Conservation (phyloP, 2,113 vertebrate genomes). For the Lophotis ruficrista region DNA sequence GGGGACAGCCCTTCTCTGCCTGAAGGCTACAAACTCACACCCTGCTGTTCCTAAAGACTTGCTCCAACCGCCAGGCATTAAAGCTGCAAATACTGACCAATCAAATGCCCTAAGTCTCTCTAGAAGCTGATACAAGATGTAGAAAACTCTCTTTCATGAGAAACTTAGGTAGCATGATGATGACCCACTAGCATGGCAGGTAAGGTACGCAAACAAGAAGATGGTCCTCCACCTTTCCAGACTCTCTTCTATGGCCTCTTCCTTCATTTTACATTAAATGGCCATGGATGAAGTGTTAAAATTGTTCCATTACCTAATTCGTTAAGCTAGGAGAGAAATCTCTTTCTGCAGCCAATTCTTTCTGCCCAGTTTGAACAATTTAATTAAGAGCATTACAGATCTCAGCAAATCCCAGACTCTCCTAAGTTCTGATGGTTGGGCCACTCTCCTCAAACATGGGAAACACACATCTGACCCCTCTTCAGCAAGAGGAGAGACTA, state of each 20-base stretch:
- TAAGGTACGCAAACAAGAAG: background rate
- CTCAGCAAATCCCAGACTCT: background rate
- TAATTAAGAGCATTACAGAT: background rate
- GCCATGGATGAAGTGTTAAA: background rate
- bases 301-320: background rate
- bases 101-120: background rate
- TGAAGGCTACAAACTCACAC: background rate
- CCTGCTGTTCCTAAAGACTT: background rate
- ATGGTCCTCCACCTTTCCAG: background rate
- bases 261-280: background rate
- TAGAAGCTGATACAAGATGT: background rate
- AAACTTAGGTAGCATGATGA: background rate
- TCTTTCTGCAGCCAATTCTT: slow-evolving; percentile 8
- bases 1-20: background rate
- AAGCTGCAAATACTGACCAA: background rate
- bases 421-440: background rate
- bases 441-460: background rate
- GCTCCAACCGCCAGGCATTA: background rate
- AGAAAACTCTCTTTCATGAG: background rate
- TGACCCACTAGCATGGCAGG: fast-evolving
- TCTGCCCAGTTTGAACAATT: background rate
- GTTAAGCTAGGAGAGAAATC: background rate
- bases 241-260: background rate
- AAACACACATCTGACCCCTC: background rate
- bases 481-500: background rate